Base-by-base conservation (phyloP, 2,113 vertebrate species). In the Hemichromis elongatus region DNA sequence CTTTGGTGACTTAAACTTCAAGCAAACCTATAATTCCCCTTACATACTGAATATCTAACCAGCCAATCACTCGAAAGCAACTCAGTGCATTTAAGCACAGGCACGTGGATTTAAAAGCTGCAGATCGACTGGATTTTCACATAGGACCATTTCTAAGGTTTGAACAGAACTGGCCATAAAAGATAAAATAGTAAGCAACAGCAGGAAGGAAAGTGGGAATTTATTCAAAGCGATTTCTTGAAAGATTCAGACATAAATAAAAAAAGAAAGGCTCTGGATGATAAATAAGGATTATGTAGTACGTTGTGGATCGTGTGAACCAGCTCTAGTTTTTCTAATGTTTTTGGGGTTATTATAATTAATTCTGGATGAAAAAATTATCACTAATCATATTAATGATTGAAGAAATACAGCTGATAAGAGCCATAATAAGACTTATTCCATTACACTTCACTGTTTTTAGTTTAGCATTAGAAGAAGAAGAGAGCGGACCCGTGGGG, bases 401-500 rank as follows among this genome's bases (percentile, higher is more conserved):
- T 70, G 5, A 26, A 0, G 37, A 10, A 0, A 70, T 50, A 50
- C 3, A 28, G 26, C 9, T 0, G 16, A 28, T 50, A 50, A 18
- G 4, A 79, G 7, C 10, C 54, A 47, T 12, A 50, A 40, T 24
- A 37, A 33, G 1, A 73, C 52, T 8, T 50, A 10, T 57, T 66
- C 81, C 52, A 30, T 13, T 52, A 30, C 19, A 0, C 35, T 7
- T 66, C 26, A 54, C 63, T n/a, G 40, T 81, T 73, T 73, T 75
- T 40, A 87, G 53, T 75, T 80, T 85, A 52, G 53, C 55, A 26
- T 21, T 37, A 66, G 19, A 26, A 21, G 54, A 83, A 47, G 70
- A 28, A 12, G 10, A 77, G 14, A 63, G 28, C 24, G n/a, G 28
- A 33, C 68, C 88, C 81, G 24, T 9, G 50, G 88, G 92, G 86